Evolutionary conservation across 2,888 invertebrate genomes (phyloP), one percentile per base, ranked within the genome.

Genomic region (Reticulitermes lucifugus): DNA sequence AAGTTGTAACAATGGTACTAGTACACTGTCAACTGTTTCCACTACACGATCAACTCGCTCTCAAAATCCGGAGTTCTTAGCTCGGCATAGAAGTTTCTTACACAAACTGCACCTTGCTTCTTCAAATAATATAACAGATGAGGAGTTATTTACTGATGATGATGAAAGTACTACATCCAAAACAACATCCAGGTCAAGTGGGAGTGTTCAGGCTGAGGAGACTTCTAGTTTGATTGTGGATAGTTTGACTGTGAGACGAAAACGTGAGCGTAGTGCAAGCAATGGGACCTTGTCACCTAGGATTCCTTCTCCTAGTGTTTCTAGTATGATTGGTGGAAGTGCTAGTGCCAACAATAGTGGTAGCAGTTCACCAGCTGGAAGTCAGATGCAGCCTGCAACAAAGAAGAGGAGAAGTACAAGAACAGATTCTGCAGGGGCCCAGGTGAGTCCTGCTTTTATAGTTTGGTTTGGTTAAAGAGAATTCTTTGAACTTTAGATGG

Each of bases 1-100:
- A 55, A 51, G 18, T 43, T 12, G 46, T 25, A 70, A 18, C 25
- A 65, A n/a, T 12, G 12, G n/a, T 25, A 70, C n/a, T 22, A 35
- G 21, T 46, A 77, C 77, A 46, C 73, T 55, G 18, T 55, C 73
- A 73, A 35, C 41, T 29, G 55, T 55, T 29, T 59, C 35, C 21
- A 80, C 21, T 25, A 71, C 82, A 22, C 89, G 93, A 82, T 93
- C 94, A 85, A 93, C 94, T 92, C 91, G 94, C 84, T 94, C 94
- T 18, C 94, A 94, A 89, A 94, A 94, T 88, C 92, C 93, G 18
- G 94, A 94, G 79, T 94, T 94, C 91, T 93, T 93, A 0, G 92
- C 92, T 87, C 94, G 94, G 89, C 94, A 94, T 83, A 93, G 92
- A 87, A 93, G 92, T 87, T 94, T 94, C 88, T 89, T 94, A 21